Evolutionary conservation across 2,888 invertebrate genomes (phyloP), one percentile per base, ranked within the genome.

Genomic region (Leptothorax acervorum): DNA sequence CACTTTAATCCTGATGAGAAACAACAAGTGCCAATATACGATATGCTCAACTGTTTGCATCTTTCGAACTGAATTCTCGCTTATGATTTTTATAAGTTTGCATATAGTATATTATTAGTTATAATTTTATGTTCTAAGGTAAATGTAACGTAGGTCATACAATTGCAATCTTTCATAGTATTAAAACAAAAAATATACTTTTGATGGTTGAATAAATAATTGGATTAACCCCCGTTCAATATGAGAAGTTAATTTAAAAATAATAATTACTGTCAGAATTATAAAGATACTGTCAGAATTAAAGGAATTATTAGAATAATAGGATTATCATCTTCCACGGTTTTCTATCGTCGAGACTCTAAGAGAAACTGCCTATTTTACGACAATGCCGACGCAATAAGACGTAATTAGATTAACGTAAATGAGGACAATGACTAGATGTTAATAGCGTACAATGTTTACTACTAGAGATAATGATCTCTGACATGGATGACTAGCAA

Each of bases 381-480:
- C 42, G n/a, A 15, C 31, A 31, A 57, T 70, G n/a, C 9, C 45
- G 31, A 68, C 5, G 28, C 18, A 76, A 65, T 12, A 45, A 68
- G 35, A 70, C 9, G n/a, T 68, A 45, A 78, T 57, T 78, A 78
- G 23, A 45, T 68, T 78, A 78, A 66, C 42, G 18, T 68, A 68
- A 78, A 78, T 57, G 31, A 57, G 42, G 57, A 57, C 55, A 57
- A 70, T 70, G 71, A 57, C 42, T 78, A 66, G 70, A 70, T 55
- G 28, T 57, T 78, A 78, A 78, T 31, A 57, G 45, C 31, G 1
- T 23, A 23, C n/a, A 39, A 31, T 70, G 23, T 57, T 78, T 78
- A 57, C 15, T 42, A 23, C 35, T 75, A 28, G 71, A 57, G 55
- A 68, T 78, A 70, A 78, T 39, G 45, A 78, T 78, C 55, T 28